Base-by-base conservation (phyloP, 2,888 invertebrate species). In the Cyrtodaria siliqua region DNA sequence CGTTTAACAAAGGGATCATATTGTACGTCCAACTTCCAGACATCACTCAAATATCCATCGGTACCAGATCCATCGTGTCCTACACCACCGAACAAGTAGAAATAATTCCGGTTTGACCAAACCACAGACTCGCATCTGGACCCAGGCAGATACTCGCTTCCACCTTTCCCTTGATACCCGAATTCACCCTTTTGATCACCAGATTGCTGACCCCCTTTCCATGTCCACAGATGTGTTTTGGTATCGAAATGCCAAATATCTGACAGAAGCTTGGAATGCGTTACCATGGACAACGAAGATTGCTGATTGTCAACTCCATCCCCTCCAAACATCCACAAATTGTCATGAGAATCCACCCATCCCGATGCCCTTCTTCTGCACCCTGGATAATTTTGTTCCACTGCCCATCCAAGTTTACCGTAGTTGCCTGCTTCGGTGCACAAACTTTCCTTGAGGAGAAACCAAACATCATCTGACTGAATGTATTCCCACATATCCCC, bases 291-390 rank as follows among this genome's bases (percentile, higher is more conserved):
- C 6, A 83, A 47, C 1, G 84, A 80, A 6, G 68, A 66, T n/a
- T 50, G 38, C 4, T 64, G 59, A 4, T 55, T 57, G 50, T 87
- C 86, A 2, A 79, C 69, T 2, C 90, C 90, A 33, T 86, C 87
- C 14, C 90, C 90, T 6, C 88, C 90, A 79, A 88, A 89, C 82
- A 90, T 72, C 90, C 90, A 90, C 33, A 90, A 53, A 53, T 86
- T 81, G 12, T 76, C 74, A 8, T 53, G 60, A 6, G 63, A 44
- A 59, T 89, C 89, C 8, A 79, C 73, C 86, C 87, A 88, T 3
- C 79, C 69, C 12, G 82, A 75, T 3, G 86, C 86, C 29, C 82
- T 75, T 1, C 86, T 47, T 20, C 90, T 69, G 66, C 87, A 84
- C 1, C 87, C 87, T 8, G 90, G 90, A 14, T 60, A 27, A 49